phyloP scores from a whole-genome alignment of 2,888 invertebrate genomes.

The Callosobruchus maculatus region DNA sequence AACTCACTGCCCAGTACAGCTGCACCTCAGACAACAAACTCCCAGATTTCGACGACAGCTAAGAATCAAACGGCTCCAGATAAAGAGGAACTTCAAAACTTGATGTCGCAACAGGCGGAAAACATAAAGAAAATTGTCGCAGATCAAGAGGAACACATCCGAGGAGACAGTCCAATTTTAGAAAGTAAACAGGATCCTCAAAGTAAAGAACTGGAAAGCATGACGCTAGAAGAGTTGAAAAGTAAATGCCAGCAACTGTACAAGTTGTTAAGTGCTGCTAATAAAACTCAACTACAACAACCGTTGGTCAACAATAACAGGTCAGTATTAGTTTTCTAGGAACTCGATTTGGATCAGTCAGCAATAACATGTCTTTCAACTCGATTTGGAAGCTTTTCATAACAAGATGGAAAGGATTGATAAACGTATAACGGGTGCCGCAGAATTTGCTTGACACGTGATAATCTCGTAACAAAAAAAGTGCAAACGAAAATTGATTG shows the following conservation, averaged over 20 bases:
- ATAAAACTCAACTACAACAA: neutral
- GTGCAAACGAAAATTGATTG: too few species aligned
- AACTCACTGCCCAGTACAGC: neutral
- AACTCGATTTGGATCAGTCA: too few species aligned
- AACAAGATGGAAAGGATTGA: too few species aligned
- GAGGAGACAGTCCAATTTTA: neutral
- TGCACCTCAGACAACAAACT: neutral
- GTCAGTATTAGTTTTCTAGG: neutral
- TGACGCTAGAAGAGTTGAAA: conserved; percentile 34
- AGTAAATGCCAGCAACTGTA: conserved; percentile 38
- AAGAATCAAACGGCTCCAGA: conserved; percentile 13
- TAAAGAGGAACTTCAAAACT: conserved; percentile 26
- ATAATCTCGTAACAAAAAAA: too few species aligned
- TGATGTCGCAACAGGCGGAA: conserved; percentile 42
- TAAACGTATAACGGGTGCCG: too few species aligned
- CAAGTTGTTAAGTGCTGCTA: conserved; percentile 20
- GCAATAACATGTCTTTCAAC: too few species aligned
- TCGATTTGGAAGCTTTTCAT: too few species aligned
- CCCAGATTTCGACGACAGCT: neutral
- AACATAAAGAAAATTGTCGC: conserved; percentile 41
- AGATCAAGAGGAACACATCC: conserved; percentile 25
- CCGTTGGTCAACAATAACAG: neutral
- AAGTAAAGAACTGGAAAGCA: conserved; percentile 18
- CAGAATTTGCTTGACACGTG: too few species aligned
- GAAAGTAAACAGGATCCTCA: conserved; percentile 23